Evolutionary conservation across 2,113 vertebrate species (phyloP).

Genomic region (Callaeas wilsoni): DNA sequence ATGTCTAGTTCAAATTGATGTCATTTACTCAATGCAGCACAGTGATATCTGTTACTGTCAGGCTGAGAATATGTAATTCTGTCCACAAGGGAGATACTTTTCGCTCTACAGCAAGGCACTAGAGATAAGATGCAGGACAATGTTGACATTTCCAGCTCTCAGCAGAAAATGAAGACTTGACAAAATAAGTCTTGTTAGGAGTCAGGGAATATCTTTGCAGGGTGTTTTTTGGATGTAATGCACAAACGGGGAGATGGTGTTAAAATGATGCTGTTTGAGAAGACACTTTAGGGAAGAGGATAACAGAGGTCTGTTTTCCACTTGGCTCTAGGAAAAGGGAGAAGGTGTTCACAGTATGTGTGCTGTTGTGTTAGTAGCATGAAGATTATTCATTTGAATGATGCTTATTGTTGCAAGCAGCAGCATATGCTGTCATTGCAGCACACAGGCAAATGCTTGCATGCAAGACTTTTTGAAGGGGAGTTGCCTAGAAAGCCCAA

Average conservation of each 20-base stretch:
- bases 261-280: not conserved
- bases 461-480: not conserved
- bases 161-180: slow-evolving; percentile 1
- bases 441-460: not conserved
- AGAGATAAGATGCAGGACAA: not conserved
- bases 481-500: not conserved
- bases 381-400: not conserved
- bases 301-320: not conserved
- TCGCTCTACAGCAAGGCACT: not conserved
- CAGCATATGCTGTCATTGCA: not conserved
- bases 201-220: not conserved
- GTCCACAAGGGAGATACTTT: not conserved
- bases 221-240: not conserved
- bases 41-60: not conserved
- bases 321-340: not conserved
- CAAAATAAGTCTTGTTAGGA: not conserved
- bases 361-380: not conserved
- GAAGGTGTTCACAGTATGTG: not conserved
- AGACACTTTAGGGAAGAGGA: not conserved
- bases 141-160: not conserved
- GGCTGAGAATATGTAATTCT: not conserved
- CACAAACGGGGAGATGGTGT: not conserved
- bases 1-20: not conserved
- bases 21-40: not conserved
- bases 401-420: not conserved